These are phyloP conservation scores for Cephalotes varians DNA, from an alignment of 2,888 invertebrate species.

Conservation along the genomic window DNA sequence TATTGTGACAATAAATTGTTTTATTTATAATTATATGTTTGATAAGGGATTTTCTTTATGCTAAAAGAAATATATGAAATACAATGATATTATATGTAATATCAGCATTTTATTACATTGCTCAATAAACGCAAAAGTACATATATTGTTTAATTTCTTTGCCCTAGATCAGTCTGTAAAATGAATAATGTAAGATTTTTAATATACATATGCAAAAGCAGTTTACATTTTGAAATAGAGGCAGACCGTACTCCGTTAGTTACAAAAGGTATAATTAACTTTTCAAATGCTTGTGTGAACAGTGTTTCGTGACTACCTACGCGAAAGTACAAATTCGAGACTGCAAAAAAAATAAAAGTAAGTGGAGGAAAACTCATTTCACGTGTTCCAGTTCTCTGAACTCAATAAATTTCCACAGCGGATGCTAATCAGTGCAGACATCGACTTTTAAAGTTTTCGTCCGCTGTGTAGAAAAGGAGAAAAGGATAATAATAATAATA, in stretches of 20 bases:
- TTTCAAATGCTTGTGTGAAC: slow-evolving; percentile 49
- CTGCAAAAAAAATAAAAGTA: slow-evolving; percentile 38
- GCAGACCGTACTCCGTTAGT: slow-evolving; percentile 21
- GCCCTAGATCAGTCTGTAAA: slow-evolving; percentile 8
- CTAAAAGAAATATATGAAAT: neutral
- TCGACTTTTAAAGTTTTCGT: slow-evolving; percentile 61
- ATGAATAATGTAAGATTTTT: slow-evolving; percentile 34
- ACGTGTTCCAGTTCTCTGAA: slow-evolving; percentile 67
- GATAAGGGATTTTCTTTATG: neutral
- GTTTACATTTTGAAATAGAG: slow-evolving; percentile 43
- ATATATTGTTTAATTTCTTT: neutral
- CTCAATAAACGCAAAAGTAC: neutral
- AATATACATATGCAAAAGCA: slow-evolving; percentile 29
- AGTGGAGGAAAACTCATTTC: slow-evolving; percentile 62
- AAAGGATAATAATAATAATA: slow-evolving; percentile 57
- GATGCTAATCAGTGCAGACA: slow-evolving; percentile 70
- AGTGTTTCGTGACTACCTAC: slow-evolving; percentile 60
- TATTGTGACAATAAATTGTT: neutral
- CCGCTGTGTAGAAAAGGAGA: slow-evolving; percentile 1
- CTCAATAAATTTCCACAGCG: slow-evolving; percentile 65
- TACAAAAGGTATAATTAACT: slow-evolving; percentile 55
- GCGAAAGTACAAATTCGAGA: slow-evolving; percentile 38
- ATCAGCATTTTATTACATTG: neutral
- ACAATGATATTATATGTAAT: neutral
- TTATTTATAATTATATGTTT: neutral